Conservation (phyloP, 2,888 invertebrate species). For the Cantharis lateralis region DNA sequence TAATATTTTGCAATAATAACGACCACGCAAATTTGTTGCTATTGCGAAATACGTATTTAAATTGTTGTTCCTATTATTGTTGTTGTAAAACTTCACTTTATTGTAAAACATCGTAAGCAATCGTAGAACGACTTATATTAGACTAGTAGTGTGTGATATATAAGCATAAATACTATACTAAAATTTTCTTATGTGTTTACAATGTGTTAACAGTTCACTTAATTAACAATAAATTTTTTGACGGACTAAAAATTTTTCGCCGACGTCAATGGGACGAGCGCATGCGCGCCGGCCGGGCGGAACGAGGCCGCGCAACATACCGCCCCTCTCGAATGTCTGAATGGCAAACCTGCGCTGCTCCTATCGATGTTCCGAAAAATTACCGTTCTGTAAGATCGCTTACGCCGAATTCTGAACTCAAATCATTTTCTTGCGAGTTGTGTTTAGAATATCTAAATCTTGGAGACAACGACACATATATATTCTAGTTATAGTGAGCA, state of each 20-base stretch:
- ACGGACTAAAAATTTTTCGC: constrained; percentile 5
- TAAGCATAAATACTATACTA: constrained; percentile 30
- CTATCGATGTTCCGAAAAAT: constrained; percentile 8
- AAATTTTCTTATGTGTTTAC: constrained; percentile 33
- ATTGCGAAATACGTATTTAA: constrained; percentile 29
- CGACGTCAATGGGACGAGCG: background rate
- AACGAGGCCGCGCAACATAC: too few species aligned
- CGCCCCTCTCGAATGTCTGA: background rate
- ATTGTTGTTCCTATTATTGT: constrained; percentile 46
- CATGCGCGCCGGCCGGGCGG: background rate
- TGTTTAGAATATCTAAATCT: constrained; percentile 46
- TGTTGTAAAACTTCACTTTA: constrained; percentile 42
- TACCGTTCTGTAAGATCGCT: constrained; percentile 36
- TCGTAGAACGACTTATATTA: constrained; percentile 51
- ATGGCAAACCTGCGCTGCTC: background rate
- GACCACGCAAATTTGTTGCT: background rate
- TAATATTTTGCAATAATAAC: constrained; percentile 19
- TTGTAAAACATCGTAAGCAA: constrained; percentile 38
- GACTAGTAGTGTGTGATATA: constrained; percentile 49
- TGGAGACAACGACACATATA: constrained; percentile 58
- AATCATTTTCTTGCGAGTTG: constrained; percentile 44
- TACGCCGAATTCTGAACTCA: constrained; percentile 46
- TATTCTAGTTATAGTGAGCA: constrained; percentile 31
- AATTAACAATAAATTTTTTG: constrained; percentile 24
- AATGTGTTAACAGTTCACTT: constrained; percentile 23